Conservation (phyloP, 2,888 invertebrate genomes). For the Ectemnius cavifrons region DNA sequence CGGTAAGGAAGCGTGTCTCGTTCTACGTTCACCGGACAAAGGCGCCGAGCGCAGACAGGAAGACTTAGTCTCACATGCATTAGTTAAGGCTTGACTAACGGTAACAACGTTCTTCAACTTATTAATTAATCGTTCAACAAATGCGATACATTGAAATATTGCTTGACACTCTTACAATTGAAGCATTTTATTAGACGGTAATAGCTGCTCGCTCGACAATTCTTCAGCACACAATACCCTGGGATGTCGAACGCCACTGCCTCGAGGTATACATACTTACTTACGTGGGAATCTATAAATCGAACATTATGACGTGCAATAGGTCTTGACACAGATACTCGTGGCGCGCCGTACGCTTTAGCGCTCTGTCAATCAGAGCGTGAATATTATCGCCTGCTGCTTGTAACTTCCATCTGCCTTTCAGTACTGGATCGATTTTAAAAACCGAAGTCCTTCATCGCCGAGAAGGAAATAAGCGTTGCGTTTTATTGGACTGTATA, state of each 20-base stretch:
- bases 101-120: too few species aligned
- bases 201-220: conserved; percentile 24
- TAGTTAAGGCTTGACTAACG: too few species aligned
- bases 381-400: conserved; percentile 33
- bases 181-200: conserved; percentile 28
- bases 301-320: conserved; percentile 19
- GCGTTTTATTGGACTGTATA: conserved; percentile 24
- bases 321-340: conserved; percentile 38
- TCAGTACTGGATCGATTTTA: conserved; percentile 16
- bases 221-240: conserved; percentile 6
- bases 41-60: background rate
- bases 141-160: too few species aligned
- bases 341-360: conserved; percentile 45
- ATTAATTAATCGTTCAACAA: too few species aligned
- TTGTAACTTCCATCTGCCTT: conserved; percentile 22
- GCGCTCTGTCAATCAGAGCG: conserved; percentile 46
- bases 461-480: conserved; percentile 20
- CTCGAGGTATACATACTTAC: too few species aligned
- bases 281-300: conserved; percentile 16
- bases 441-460: conserved; percentile 18
- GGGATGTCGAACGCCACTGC: too few species aligned
- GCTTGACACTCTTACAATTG: conserved; percentile 39
- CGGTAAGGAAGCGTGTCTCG: background rate
- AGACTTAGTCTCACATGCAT: too few species aligned
- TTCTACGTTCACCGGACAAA: background rate